Percentiles rank a stretch among this genome's conserved stretches.
Evolutionary conservation across 2,113 vertebrate species (phyloP).

Genomic region (Hippocampus guttulatus): DNA sequence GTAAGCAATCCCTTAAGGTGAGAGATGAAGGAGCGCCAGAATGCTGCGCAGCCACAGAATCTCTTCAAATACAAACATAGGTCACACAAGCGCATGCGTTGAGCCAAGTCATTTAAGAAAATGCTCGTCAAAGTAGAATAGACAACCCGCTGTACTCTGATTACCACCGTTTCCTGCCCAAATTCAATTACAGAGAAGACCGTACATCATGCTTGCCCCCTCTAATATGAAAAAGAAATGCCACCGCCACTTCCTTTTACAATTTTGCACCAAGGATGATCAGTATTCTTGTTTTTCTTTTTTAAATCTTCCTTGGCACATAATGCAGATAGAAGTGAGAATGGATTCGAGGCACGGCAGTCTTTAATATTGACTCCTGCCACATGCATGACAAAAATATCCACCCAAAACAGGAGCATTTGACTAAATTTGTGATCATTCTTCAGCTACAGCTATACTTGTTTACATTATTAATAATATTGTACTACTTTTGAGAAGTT

Average conservation of each 20-base stretch:
- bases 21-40: not conserved
- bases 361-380: not conserved
- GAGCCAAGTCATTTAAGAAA: slow-evolving; percentile 65
- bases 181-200: slow-evolving; percentile 66
- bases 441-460: not conserved
- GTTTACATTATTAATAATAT: not conserved
- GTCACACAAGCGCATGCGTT: slow-evolving; percentile 2
- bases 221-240: slow-evolving; percentile 36
- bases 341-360: not conserved
- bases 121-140: slow-evolving; percentile 65
- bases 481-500: not conserved
- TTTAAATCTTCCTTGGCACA: not conserved
- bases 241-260: slow-evolving; percentile 9
- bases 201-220: not conserved
- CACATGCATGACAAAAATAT: not conserved
- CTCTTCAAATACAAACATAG: not conserved
- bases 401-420: not conserved
- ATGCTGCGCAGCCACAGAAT: not conserved
- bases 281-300: slow-evolving; percentile 12
- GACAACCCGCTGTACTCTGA: slow-evolving; percentile 67
- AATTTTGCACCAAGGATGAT: slow-evolving; percentile 9
- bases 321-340: not conserved
- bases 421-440: not conserved
- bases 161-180: slow-evolving; percentile 57
- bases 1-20: not conserved